Percentiles rank a stretch among this genome's conserved stretches.
phyloP scores from a whole-genome alignment of 2,113 vertebrate genomes.

The Cyanoderma ruficeps region DNA sequence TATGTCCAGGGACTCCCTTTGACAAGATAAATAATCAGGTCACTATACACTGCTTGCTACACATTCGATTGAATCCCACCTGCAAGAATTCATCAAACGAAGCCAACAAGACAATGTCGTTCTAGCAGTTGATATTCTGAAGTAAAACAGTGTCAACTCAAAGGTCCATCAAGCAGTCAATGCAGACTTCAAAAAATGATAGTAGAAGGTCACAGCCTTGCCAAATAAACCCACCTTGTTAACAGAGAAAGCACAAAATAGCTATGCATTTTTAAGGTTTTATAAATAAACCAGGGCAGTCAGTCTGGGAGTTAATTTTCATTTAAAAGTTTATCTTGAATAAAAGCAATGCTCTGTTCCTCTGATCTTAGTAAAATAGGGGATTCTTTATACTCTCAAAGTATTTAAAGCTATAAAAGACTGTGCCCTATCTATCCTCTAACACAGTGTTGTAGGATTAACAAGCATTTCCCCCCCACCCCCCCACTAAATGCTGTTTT shows the following conservation, averaged over 20 bases:
- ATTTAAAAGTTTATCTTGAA: neutral
- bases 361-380: neutral
- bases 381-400: neutral
- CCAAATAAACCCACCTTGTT: neutral
- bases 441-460: neutral
- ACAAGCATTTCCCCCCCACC: neutral
- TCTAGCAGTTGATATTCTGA: neutral
- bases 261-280: neutral
- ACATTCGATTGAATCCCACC: neutral
- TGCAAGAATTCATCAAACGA: conserved; percentile 11
- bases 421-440: neutral
- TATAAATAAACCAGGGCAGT: neutral
- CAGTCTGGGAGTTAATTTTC: neutral
- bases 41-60: neutral
- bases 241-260: neutral
- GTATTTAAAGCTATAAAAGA: neutral
- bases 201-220: neutral
- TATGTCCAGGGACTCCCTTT: conserved; percentile 4
- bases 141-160: neutral
- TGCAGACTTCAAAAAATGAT: neutral
- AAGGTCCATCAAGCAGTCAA: neutral
- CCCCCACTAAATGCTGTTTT: neutral
- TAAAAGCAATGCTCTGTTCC: neutral
- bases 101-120: neutral
- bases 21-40: conserved; percentile 30